phyloP scores from a whole-genome alignment of 2,797 vertebrate species.

The Coreius guichenoti region DNA sequence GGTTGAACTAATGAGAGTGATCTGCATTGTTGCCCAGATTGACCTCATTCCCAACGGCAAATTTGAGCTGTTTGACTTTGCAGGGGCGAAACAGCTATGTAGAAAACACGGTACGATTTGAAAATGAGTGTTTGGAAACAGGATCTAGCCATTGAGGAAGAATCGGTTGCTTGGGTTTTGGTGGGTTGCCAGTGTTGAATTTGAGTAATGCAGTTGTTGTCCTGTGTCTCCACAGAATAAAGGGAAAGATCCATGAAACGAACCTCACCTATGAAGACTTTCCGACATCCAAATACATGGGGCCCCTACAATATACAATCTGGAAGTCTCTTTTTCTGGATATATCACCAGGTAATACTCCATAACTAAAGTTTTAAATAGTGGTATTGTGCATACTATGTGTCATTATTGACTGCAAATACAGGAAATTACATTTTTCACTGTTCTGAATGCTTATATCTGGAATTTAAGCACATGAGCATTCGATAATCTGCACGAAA shows the following conservation, averaged over 20 bases:
- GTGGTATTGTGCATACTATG: not conserved
- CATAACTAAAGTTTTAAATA: not conserved
- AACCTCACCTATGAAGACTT: slow-evolving; percentile 98
- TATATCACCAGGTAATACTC: slow-evolving; percentile 88
- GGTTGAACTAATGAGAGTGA: slow-evolving; percentile 52
- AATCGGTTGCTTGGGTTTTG: slow-evolving; percentile 8
- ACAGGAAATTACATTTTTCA: not conserved
- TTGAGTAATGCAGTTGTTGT: slow-evolving; percentile 49
- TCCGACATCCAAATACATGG: slow-evolving; percentile 97
- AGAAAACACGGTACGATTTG: slow-evolving; percentile 4
- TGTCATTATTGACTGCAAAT: not conserved
- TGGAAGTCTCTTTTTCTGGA: slow-evolving; percentile 98
- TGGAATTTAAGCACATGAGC: not conserved
- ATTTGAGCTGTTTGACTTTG: slow-evolving; percentile 45
- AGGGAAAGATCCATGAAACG: slow-evolving; percentile 97
- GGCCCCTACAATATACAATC: slow-evolving; percentile 96
- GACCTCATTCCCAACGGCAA: slow-evolving; percentile 18
- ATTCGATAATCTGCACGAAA: not conserved
- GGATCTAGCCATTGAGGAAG: slow-evolving; percentile 21
- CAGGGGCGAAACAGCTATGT: not conserved
- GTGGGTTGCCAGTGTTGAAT: slow-evolving; percentile 29
- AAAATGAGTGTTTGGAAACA: slow-evolving; percentile 31
- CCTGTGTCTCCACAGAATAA: slow-evolving; percentile 81
- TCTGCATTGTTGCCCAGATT: slow-evolving; percentile 50
- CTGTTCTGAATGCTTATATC: not conserved